phyloP scores from a whole-genome alignment of 1,140 invertebrate species.

The Heliconius hewitsoni region DNA sequence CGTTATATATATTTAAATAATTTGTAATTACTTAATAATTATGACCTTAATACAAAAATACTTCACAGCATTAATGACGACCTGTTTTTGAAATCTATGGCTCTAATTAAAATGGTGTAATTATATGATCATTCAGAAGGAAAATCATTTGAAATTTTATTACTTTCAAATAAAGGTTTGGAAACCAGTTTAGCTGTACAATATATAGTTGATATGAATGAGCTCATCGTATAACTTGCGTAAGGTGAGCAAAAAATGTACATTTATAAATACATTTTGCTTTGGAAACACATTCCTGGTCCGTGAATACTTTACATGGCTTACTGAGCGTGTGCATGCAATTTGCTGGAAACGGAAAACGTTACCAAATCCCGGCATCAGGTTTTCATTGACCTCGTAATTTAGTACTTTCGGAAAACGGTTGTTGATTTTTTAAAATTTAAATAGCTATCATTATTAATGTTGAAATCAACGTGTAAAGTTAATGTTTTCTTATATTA shows the following conservation, averaged over 20 bases:
- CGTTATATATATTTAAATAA: conserved; percentile 13
- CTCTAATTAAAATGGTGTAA: conserved; percentile 23
- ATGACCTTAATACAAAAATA: conserved; percentile 23
- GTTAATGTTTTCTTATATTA: background rate
- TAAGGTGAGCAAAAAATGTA: conserved; percentile 48
- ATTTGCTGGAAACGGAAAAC: conserved; percentile 38
- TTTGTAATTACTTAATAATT: conserved; percentile 21
- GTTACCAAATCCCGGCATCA: conserved; percentile 40
- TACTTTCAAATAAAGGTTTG: conserved; percentile 25
- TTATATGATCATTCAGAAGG: conserved; percentile 20
- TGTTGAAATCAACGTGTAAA: background rate
- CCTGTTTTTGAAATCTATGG: conserved; percentile 18
- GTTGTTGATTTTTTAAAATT: conserved; percentile 8
- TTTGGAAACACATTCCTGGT: conserved; percentile 40
- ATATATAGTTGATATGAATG: conserved; percentile 48
- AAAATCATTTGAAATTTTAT: conserved; percentile 32
- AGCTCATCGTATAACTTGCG: conserved; percentile 55
- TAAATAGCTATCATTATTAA: background rate
- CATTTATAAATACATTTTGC: conserved; percentile 40
- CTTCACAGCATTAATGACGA: conserved; percentile 22
- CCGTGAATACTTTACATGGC: conserved; percentile 34
- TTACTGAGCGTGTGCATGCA: conserved; percentile 31
- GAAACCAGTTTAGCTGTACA: conserved; percentile 32
- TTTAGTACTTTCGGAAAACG: conserved; percentile 36
- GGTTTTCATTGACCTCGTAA: conserved; percentile 38